Evolutionary conservation across 2,797 vertebrate genomes (phyloP), one percentile per base, ranked within the genome.

Genomic region (Etheostoma nigrum): DNA sequence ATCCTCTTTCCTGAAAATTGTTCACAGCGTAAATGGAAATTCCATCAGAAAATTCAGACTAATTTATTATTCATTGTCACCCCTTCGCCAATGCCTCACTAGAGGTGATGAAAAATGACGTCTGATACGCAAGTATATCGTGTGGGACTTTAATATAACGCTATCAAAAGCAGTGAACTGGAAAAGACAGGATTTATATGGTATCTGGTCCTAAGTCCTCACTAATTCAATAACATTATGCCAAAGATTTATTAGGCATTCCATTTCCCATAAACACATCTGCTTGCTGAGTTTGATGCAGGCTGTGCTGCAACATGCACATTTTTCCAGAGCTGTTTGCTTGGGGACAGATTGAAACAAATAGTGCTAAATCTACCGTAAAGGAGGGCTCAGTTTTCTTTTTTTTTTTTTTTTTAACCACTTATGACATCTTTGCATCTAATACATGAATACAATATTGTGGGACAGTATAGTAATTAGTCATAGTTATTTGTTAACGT

Each of bases 11-110:
- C 90, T 87, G 89, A 90, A 94, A 93, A 91, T 84, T 89, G 87
- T 91, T 91, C 90, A 58, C 76, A 79, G 88, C 47, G 70, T 89
- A 93, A 95, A 95, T 95, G 93, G 93, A 94, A 95, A 95, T 94
- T 92, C 91, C 92, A 91, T 92, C 89, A 93, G 91, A 94, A 95
- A 94, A 94, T 91, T 91, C 91, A 68, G 60, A 59, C 78, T 89
- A 86, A 94, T 95, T 93, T 94, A 95, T 95, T 94, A 95, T 95
- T 95, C 93, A 95, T 93, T 51, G 67, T 92, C 84, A 79, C 77
- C 91, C 62, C 67, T 65, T 88, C 69, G 4, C 87, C 79, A 64
- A 61, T 48, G 80, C 82, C 85, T 83, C 58, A 23, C 79, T 60
- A 67, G 80, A 88, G 86, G 91, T 92, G 91, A 92, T 90, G 91